Percentiles rank a stretch among this genome's conserved stretches.
These are phyloP conservation scores for Nebria ingens DNA, from an alignment of 1,140 invertebrate species.

Conservation along the genomic window DNA sequence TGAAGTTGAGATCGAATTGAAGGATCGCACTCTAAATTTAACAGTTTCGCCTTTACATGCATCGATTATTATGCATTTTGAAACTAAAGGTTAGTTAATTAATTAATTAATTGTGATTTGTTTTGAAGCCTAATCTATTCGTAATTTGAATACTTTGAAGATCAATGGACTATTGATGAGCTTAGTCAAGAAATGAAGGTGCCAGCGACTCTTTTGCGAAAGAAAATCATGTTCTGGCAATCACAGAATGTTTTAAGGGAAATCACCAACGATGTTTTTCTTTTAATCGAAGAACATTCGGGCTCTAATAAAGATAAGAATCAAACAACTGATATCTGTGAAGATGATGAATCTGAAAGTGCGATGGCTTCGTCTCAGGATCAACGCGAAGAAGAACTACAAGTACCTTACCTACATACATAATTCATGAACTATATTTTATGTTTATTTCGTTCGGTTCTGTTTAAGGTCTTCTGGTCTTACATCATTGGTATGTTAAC, in stretches of 20 bases:
- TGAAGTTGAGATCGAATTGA: slow-evolving; percentile 84
- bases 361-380: slow-evolving; percentile 88
- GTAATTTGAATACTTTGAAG: too few relatives aligned
- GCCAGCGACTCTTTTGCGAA: slow-evolving; percentile 66
- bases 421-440: slow-evolving; percentile 11
- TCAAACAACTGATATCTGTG: slow-evolving; percentile 46
- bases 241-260: slow-evolving; percentile 74
- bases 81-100: slow-evolving; percentile 63
- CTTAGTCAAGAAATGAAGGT: slow-evolving; percentile 74
- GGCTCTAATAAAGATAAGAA: slow-evolving; percentile 37
- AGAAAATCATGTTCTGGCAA: slow-evolving; percentile 88
- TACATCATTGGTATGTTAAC: slow-evolving; percentile 96
- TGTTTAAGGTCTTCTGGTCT: slow-evolving; percentile 75
- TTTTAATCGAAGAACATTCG: slow-evolving; percentile 63
- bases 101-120: too few relatives aligned
- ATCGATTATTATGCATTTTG: slow-evolving; percentile 89
- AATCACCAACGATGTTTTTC: slow-evolving; percentile 60
- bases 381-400: slow-evolving; percentile 86
- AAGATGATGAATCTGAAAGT: slow-evolving; percentile 87
- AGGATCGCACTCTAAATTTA: slow-evolving; percentile 67
- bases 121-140: too few relatives aligned
- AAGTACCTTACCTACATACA: slow-evolving; percentile 41
- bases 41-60: slow-evolving; percentile 88
- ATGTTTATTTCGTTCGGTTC: too few relatives aligned
- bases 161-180: slow-evolving; percentile 74